phyloP scores from a whole-genome alignment of 2,888 invertebrate species.

The Piscicola geometra region DNA sequence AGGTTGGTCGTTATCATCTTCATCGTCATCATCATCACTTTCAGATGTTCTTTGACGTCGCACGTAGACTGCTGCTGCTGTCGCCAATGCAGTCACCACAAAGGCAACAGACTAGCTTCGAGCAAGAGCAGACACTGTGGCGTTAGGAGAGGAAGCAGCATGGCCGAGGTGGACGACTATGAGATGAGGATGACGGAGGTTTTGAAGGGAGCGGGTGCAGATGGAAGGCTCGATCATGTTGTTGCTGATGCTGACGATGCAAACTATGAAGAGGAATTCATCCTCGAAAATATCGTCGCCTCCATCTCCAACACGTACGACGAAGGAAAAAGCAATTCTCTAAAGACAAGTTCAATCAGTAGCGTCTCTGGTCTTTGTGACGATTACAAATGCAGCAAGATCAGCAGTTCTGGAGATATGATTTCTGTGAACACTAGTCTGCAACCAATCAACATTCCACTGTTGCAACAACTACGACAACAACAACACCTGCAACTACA shows the following conservation, averaged over 20 bases:
- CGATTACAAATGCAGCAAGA: not conserved
- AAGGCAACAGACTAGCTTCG: no score
- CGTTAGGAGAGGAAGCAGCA: not conserved
- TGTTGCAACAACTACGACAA: slow-evolving; percentile 8
- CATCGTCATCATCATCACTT: no score
- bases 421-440: not conserved
- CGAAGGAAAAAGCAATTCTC: no score
- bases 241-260: not conserved
- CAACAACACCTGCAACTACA: slow-evolving; percentile 11
- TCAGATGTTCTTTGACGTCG: no score
- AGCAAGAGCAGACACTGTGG: no score
- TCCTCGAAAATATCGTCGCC: no score
- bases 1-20: no score
- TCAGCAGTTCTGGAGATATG: not conserved
- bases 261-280: not conserved
- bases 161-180: not conserved
- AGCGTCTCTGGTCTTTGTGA: not conserved
- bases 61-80: no score
- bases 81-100: no score
- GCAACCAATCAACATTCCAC: slow-evolving; percentile 3
- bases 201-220: not conserved
- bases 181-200: not conserved
- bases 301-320: no score
- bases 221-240: not conserved
- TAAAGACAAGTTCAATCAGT: no score